Evolutionary conservation across 1,140 invertebrate genomes (phyloP).

Genomic region (Lepidurus couesii): DNA sequence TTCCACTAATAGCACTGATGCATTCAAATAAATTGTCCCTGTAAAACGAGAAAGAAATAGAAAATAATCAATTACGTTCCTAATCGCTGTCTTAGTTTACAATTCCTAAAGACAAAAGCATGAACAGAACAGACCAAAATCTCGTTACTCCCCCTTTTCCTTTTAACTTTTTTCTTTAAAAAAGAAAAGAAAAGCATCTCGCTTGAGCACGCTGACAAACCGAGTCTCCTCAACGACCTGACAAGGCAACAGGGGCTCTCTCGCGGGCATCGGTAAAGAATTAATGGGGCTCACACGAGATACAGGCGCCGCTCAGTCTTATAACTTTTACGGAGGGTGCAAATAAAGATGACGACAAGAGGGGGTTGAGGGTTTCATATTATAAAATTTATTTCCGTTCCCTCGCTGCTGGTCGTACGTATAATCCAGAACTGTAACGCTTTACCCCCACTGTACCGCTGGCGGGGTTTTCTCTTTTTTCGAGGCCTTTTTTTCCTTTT

Average conservation of each 20-base stretch:
- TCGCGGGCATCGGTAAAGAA: slow-evolving; percentile 4
- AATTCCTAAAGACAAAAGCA: too few species aligned
- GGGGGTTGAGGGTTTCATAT: neutral
- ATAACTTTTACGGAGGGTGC: neutral
- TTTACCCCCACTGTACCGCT: neutral
- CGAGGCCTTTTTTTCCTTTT: too few species aligned
- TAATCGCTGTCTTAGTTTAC: too few species aligned
- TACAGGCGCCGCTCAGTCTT: neutral
- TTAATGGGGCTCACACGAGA: slow-evolving; percentile 21
- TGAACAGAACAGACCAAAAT: too few species aligned
- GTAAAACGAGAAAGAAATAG: too few species aligned
- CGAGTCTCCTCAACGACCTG: neutral
- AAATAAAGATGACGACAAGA: neutral
- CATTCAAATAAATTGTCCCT: neutral
- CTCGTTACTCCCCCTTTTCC: too few species aligned
- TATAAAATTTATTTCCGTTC: neutral
- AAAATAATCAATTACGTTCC: too few species aligned
- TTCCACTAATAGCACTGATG: neutral
- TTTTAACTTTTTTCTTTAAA: too few species aligned
- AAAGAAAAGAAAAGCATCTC: neutral
- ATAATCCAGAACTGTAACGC: slow-evolving; percentile 10
- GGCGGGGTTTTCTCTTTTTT: neutral
- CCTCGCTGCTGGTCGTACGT: neutral
- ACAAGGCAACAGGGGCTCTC: slow-evolving; percentile 7
- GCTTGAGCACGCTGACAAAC: slow-evolving; percentile 14